A percentile compares a stretch with the other conserved stretches of the same genome.
These are phyloP conservation scores for Perizoma flavofasciatum DNA, from an alignment of 2,888 invertebrate genomes.

Conservation along the genomic window DNA sequence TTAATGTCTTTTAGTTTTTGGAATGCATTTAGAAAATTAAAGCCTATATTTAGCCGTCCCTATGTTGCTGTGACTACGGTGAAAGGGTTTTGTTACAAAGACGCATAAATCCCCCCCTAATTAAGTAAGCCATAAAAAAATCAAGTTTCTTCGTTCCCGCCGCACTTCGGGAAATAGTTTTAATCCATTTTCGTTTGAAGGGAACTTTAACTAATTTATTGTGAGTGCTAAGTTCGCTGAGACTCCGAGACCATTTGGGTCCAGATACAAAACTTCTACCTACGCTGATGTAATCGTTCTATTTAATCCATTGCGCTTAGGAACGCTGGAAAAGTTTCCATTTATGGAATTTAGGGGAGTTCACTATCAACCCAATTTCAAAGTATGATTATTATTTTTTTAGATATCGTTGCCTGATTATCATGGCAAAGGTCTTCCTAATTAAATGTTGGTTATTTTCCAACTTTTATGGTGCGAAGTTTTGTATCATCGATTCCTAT, in stretches of 20 bases:
- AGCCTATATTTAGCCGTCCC: conserved; percentile 46
- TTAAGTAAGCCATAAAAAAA: conserved; percentile 83
- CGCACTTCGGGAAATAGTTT: conserved; percentile 76
- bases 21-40: conserved; percentile 60
- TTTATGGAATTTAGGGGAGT: conserved; percentile 32
- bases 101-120: conserved; percentile 74
- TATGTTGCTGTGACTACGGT: conserved; percentile 51
- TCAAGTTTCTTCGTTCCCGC: conserved; percentile 73
- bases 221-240: conserved; percentile 78
- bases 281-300: conserved; percentile 68
- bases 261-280: conserved; percentile 68
- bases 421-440: too few relatives aligned
- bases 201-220: conserved; percentile 79
- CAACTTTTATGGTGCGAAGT: conserved; percentile 2
- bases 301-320: conserved; percentile 57
- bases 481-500: conserved; percentile 17
- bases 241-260: conserved; percentile 54
- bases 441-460: neutral
- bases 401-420: neutral
- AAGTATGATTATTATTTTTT: conserved; percentile 17
- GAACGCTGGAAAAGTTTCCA: conserved; percentile 50
- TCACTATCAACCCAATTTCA: conserved; percentile 28
- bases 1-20: conserved; percentile 53
- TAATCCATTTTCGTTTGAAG: conserved; percentile 80
- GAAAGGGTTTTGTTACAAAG: conserved; percentile 61